Conservation (phyloP, 1,140 invertebrate species). For the Dolichoris vasculosae region DNA sequence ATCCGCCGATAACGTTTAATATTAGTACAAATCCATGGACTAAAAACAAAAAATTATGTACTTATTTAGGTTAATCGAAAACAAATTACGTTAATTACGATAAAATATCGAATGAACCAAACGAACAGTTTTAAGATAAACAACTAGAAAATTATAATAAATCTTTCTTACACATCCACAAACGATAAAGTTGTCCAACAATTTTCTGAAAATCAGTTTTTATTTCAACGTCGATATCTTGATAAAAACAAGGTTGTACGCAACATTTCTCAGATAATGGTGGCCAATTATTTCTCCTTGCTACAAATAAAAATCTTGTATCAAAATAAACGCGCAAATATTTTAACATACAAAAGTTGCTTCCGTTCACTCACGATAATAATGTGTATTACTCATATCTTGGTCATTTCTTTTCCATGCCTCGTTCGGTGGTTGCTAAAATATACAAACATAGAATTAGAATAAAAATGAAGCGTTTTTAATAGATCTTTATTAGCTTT, state of each 20-base stretch:
- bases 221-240: constrained; percentile 99
- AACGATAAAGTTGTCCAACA: constrained; percentile 94
- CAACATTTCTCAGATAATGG: constrained; percentile 94
- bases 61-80: neutral
- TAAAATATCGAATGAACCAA: neutral
- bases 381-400: constrained; percentile 84
- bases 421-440: constrained; percentile 80
- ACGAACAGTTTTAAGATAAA: neutral
- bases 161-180: constrained; percentile 94
- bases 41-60: constrained; percentile 67
- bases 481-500: too few species aligned
- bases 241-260: constrained; percentile 98
- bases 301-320: constrained; percentile 68
- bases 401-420: constrained; percentile 92
- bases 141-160: neutral
- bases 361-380: constrained; percentile 75
- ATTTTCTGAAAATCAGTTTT: constrained; percentile 97
- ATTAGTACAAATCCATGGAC: constrained; percentile 91
- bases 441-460: constrained; percentile 49
- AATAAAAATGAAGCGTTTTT: neutral
- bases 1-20: constrained; percentile 89
- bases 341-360: neutral
- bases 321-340: constrained; percentile 20
- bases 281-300: constrained; percentile 97
- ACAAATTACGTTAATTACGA: too few species aligned